Evolutionary conservation across 2,113 vertebrate genomes (phyloP).

Genomic region (Syngnathoides biaculeatus): DNA sequence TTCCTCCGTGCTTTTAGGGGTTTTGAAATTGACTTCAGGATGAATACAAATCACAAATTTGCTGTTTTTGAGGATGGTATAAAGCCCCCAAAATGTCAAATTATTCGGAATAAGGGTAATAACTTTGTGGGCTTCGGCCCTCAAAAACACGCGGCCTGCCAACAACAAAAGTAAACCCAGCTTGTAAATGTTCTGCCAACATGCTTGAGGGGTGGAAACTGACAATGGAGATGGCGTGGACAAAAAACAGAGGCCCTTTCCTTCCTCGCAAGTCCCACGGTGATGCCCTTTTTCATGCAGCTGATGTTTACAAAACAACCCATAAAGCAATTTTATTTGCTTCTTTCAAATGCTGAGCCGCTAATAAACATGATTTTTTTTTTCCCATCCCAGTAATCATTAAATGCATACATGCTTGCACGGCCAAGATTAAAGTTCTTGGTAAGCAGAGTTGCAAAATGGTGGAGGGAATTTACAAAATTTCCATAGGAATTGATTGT

Average conservation of each 20-base stretch:
- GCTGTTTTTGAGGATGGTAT: background rate
- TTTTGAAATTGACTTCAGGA: background rate
- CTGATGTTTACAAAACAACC: conserved; percentile 42
- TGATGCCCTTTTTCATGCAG: conserved; percentile 40
- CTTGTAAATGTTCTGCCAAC: conserved; percentile 52
- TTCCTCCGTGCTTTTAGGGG: background rate
- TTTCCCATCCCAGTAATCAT: background rate
- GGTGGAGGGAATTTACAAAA: too few species aligned
- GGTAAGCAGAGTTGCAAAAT: background rate
- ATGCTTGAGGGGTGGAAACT: conserved; percentile 35
- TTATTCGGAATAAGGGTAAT: background rate
- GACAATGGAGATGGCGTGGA: conserved; percentile 38
- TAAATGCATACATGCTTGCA: background rate
- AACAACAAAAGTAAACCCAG: conserved; percentile 37
- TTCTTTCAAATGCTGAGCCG: conserved; percentile 16
- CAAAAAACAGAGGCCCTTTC: conserved; percentile 45
- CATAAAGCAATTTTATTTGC: conserved; percentile 27
- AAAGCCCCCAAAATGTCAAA: background rate
- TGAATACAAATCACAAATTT: background rate
- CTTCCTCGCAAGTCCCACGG: conserved; percentile 20
- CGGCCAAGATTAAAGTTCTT: background rate
- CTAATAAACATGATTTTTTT: background rate
- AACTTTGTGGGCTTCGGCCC: conserved; percentile 14
- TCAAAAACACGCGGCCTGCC: conserved; percentile 38
- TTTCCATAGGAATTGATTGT: too few species aligned